Evolutionary conservation across 1,140 invertebrate genomes (phyloP).

Genomic region (Solen grandis): DNA sequence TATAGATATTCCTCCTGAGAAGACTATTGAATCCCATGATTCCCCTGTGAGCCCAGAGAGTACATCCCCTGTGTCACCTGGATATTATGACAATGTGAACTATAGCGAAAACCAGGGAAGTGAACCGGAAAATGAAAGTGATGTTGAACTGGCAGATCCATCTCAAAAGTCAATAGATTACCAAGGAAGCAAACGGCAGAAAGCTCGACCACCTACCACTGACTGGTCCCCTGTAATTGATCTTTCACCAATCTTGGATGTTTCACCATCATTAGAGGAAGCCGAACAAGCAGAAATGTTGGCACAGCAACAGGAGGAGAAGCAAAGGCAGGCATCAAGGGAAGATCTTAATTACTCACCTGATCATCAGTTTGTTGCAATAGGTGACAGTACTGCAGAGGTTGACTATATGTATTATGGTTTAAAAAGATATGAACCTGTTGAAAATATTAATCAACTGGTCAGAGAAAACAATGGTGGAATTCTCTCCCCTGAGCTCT

Average conservation of each 20-base stretch:
- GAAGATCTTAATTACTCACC: constrained; percentile 62
- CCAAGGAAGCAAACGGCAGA: constrained; percentile 78
- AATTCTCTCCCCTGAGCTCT: background rate
- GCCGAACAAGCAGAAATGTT: constrained; percentile 82
- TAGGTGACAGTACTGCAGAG: constrained; percentile 45
- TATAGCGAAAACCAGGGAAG: constrained; percentile 31
- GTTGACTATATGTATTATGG: constrained; percentile 61
- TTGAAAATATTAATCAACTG: constrained; percentile 77
- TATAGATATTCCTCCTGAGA: constrained; percentile 47
- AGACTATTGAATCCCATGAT: constrained; percentile 51
- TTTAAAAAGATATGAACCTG: constrained; percentile 71
- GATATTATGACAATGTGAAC: constrained; percentile 71
- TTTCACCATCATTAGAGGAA: constrained; percentile 82
- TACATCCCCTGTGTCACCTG: constrained; percentile 72
- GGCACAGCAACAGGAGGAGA: constrained; percentile 74
- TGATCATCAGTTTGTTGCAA: constrained; percentile 42
- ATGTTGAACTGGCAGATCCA: constrained; percentile 76
- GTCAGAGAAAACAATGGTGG: constrained; percentile 41
- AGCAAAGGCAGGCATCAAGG: constrained; percentile 67
- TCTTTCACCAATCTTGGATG: constrained; percentile 82
- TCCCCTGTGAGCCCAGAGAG: constrained; percentile 71
- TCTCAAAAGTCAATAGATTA: constrained; percentile 79
- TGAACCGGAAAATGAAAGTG: constrained; percentile 65
- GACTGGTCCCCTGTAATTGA: constrained; percentile 83
- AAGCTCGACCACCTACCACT: constrained; percentile 77